Conservation (phyloP, 2,113 vertebrate genomes). For the Gorilla gorilla region DNA sequence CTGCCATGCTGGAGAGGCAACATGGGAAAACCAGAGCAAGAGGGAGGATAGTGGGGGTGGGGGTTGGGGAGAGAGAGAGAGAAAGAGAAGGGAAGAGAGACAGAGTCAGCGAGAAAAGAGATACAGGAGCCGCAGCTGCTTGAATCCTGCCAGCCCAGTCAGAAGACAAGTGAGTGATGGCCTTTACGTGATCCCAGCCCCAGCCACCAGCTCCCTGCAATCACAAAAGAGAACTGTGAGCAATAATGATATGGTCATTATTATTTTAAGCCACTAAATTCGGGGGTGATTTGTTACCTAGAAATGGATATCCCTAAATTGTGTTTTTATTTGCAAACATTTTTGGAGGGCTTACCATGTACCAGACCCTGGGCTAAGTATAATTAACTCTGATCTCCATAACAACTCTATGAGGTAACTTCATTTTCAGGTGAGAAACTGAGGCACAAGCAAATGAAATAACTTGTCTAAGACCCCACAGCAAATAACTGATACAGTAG, state of each 20-base stretch:
- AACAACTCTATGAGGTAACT: not conserved
- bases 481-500: not conserved
- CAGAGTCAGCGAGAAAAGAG: not conserved
- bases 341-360: not conserved
- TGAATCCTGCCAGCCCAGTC: not conserved
- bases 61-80: not conserved
- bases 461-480: not conserved
- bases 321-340: not conserved
- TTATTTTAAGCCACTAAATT: conserved; percentile 8
- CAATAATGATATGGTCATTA: not conserved
- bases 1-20: not conserved
- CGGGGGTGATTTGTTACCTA: not conserved
- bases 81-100: not conserved
- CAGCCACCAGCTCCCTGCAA: not conserved
- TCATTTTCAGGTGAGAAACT: not conserved
- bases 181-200: not conserved
- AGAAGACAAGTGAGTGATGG: not conserved
- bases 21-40: not conserved
- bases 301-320: not conserved
- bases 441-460: not conserved
- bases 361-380: not conserved
- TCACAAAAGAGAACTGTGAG: not conserved
- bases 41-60: accelerated
- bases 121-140: not conserved
- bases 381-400: not conserved